These are phyloP conservation scores for Eospalax fontanierii DNA, from an alignment of 2,797 vertebrate species.

Conservation along the genomic window DNA sequence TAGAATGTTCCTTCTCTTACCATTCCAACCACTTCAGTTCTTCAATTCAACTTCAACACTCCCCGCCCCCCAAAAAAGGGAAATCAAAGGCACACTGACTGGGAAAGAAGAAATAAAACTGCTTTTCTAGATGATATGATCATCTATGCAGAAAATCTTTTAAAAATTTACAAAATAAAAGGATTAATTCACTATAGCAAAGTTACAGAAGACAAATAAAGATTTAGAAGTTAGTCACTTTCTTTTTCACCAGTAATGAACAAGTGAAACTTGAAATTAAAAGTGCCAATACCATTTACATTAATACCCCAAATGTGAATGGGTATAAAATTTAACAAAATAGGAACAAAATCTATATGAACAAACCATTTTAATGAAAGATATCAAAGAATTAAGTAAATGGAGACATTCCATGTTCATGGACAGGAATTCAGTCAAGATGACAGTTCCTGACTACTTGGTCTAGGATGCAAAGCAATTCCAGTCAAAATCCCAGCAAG, in stretches of 20 bases:
- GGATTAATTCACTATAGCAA: not conserved
- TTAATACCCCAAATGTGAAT: not conserved
- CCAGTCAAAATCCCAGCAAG: no score
- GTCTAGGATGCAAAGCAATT: not conserved
- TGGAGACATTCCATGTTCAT: not conserved
- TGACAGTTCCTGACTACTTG: no score
- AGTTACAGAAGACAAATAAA: not conserved
- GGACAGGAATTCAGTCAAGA: not conserved
- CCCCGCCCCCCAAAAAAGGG: not conserved
- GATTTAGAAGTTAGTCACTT: not conserved
- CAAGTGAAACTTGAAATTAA: constrained; percentile 8
- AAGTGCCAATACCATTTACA: not conserved
- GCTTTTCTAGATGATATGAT: not conserved
- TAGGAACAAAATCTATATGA: no score
- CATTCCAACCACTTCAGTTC: not conserved
- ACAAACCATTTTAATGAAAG: not conserved
- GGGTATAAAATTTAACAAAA: not conserved
- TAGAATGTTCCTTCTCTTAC: not conserved
- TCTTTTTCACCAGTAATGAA: not conserved
- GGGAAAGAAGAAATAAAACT: not conserved
- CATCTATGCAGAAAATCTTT: not conserved
- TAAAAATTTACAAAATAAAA: not conserved
- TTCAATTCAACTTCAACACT: no score
- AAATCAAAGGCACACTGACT: not conserved
- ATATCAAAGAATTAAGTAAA: not conserved